Conservation (phyloP, 2,797 vertebrate genomes). For the Sebastes matsubarae region DNA sequence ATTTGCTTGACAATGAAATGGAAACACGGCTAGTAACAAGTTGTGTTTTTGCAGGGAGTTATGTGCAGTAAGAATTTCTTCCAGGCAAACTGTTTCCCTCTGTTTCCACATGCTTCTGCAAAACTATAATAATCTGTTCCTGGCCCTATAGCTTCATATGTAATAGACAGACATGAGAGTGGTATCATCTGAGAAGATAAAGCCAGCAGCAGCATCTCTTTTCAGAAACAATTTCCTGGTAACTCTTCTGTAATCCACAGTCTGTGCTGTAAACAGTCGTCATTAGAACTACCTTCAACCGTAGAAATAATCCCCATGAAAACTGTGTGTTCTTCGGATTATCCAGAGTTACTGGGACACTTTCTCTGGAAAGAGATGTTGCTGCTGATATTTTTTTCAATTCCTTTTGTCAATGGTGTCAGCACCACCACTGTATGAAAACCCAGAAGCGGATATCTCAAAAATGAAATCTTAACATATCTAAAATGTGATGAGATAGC, state of each 20-base stretch:
- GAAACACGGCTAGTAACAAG: too few species aligned
- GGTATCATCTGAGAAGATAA: neutral
- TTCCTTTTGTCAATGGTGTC: neutral
- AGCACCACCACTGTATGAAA: neutral
- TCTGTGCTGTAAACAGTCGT: neutral
- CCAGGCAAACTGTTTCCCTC: neutral
- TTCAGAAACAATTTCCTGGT: neutral
- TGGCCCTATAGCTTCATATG: neutral
- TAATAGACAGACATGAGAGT: neutral
- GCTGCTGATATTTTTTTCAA: neutral
- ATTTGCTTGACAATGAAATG: too few species aligned
- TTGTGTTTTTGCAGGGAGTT: too few species aligned
- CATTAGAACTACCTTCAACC: neutral
- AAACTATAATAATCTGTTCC: neutral
- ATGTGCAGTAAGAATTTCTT: neutral
- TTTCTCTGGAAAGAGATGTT: neutral
- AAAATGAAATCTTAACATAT: neutral
- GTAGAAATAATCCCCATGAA: conserved; percentile 12
- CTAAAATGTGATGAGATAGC: neutral
- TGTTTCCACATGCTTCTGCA: neutral
- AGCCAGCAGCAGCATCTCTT: neutral
- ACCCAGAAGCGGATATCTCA: neutral
- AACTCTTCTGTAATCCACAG: neutral
- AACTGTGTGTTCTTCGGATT: conserved; percentile 18
- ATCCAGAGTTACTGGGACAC: neutral